These are phyloP conservation scores for Passerculus sandwichensis DNA, from an alignment of 2,797 vertebrate species.

Conservation along the genomic window DNA sequence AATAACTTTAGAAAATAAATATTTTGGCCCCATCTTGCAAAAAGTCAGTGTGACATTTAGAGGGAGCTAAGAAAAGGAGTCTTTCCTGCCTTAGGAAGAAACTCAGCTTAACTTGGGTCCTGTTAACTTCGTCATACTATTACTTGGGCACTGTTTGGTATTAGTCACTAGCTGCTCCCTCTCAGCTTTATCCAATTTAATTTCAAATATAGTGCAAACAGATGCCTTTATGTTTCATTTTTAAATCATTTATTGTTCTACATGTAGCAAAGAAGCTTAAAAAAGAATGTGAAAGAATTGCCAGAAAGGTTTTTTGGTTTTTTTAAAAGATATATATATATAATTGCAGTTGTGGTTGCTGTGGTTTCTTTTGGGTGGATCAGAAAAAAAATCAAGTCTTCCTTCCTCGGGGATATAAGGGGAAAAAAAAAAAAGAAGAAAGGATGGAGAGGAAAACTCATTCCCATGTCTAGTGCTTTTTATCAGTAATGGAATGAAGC, in stretches of 20 bases:
- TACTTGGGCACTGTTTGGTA: constrained; percentile 54
- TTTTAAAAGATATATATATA: constrained; percentile 65
- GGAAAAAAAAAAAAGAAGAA: not conserved
- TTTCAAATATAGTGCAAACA: constrained; percentile 60
- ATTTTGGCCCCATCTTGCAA: constrained; percentile 63
- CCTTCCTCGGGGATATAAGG: constrained; percentile 67
- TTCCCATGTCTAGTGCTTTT: constrained; percentile 62
- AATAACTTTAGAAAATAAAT: constrained; percentile 69
- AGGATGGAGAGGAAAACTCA: constrained; percentile 58
- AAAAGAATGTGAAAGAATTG: constrained; percentile 65
- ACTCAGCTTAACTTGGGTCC: constrained; percentile 58
- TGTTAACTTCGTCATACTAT: constrained; percentile 54
- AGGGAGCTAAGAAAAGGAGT: constrained; percentile 68
- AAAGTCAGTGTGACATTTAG: constrained; percentile 68
- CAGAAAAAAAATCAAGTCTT: constrained; percentile 72
- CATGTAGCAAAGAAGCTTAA: constrained; percentile 65
- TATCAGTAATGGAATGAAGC: constrained; percentile 64
- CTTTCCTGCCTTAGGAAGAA: constrained; percentile 64
- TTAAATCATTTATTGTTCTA: constrained; percentile 74
- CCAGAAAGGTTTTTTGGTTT: constrained; percentile 53
- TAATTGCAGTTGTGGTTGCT: constrained; percentile 66
- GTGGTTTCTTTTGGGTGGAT: constrained; percentile 70
- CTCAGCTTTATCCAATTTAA: constrained; percentile 66
- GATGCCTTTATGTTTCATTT: constrained; percentile 71
- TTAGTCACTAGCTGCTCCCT: constrained; percentile 50